phyloP scores from a whole-genome alignment of 2,888 invertebrate species.

The Hypsopygia costalis region DNA sequence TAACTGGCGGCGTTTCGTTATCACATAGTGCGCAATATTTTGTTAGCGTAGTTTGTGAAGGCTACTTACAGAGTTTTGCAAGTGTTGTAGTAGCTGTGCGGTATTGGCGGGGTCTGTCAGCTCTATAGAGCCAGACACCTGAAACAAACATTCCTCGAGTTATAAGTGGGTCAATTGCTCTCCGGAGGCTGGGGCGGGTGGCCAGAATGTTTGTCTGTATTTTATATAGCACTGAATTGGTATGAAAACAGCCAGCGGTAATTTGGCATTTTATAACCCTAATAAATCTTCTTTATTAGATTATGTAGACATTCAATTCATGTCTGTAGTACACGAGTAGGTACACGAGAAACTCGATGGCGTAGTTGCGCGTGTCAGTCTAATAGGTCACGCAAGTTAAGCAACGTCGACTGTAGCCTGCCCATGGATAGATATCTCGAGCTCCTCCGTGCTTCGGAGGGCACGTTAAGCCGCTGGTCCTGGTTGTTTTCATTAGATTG shows the following conservation, averaged over 20 bases:
- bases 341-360: too few relatives aligned
- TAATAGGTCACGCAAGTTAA: too few relatives aligned
- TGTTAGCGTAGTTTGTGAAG: not conserved
- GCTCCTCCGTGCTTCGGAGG: too few relatives aligned
- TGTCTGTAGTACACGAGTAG: too few relatives aligned
- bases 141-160: conserved; percentile 51
- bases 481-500: too few relatives aligned
- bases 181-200: conserved; percentile 19
- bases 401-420: too few relatives aligned
- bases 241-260: not conserved
- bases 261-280: conserved; percentile 16
- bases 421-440: too few relatives aligned
- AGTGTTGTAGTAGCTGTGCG: conserved; percentile 55
- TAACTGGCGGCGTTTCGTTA: too few relatives aligned
- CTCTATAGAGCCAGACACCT: conserved; percentile 68
- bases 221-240: conserved; percentile 1
- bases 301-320: too few relatives aligned
- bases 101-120: conserved; percentile 61
- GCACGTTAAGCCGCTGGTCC: too few relatives aligned
- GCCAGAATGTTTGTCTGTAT: conserved; percentile 17
- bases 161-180: conserved; percentile 60
- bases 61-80: conserved; percentile 60
- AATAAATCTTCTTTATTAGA: not conserved
- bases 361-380: too few relatives aligned
- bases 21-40: too few relatives aligned